phyloP scores from a whole-genome alignment of 2,888 invertebrate species.

The Tribolium freemani region DNA sequence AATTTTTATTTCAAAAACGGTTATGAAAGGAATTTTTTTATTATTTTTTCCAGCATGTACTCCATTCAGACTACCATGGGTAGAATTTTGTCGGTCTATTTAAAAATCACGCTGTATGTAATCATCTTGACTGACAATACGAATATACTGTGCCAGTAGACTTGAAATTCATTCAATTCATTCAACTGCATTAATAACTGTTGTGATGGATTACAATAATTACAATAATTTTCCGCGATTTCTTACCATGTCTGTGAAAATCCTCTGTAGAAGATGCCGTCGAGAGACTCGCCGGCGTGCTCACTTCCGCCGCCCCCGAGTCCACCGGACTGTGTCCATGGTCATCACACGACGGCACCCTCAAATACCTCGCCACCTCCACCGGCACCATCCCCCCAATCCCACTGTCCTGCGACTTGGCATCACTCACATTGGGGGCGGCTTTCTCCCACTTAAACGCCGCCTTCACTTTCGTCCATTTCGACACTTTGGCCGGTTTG shows the following conservation, averaged over 20 bases:
- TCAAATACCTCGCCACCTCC: conserved; percentile 70
- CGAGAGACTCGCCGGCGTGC: conserved; percentile 77
- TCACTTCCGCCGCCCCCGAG: conserved; percentile 68
- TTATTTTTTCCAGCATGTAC: no score
- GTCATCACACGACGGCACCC: conserved; percentile 69
- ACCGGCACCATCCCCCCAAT: conserved; percentile 67
- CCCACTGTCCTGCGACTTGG: conserved; percentile 67
- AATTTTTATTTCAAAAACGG: no score
- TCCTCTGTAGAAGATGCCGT: conserved; percentile 84
- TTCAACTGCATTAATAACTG: no score
- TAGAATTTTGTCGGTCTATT: no score
- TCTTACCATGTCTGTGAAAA: conserved; percentile 62
- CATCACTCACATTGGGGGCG: conserved; percentile 62
- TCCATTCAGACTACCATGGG: no score
- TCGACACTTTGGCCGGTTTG: conserved; percentile 78
- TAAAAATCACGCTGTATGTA: no score
- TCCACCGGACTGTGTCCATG: conserved; percentile 71
- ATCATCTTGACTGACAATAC: no score
- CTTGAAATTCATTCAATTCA: no score
- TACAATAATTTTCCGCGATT: not conserved
- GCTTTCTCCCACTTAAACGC: conserved; percentile 91
- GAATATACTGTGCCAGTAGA: no score
- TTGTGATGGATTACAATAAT: no score
- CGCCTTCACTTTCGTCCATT: conserved; percentile 92
- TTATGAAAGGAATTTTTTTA: no score